These are phyloP conservation scores for Mythimna pallens DNA, from an alignment of 2,888 invertebrate genomes.

Conservation along the genomic window DNA sequence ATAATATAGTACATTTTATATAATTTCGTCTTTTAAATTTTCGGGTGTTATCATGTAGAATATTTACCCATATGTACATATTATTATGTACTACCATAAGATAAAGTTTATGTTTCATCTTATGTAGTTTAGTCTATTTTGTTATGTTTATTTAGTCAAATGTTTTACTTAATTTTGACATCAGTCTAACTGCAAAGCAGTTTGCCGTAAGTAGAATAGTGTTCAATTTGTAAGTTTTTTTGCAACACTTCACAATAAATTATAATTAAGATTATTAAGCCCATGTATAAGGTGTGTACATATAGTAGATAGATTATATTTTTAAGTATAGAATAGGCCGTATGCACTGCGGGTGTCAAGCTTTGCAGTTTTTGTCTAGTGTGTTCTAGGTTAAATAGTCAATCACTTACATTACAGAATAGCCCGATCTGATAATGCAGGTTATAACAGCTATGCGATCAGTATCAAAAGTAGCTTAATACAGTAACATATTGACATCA, in stretches of 20 bases:
- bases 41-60: not conserved
- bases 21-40: not conserved
- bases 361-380: not conserved
- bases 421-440: no score
- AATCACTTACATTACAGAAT: no score
- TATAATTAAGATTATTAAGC: not conserved
- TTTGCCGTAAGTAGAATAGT: not conserved
- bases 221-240: not conserved
- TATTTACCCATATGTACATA: no score
- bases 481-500: no score
- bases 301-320: not conserved
- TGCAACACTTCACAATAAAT: constrained; percentile 3
- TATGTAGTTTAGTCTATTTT: not conserved
- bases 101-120: not conserved
- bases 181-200: not conserved
- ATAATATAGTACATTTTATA: not conserved
- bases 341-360: not conserved
- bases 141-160: not conserved
- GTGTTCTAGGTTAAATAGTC: not conserved
- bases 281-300: constrained; percentile 13
- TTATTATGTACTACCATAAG: no score
- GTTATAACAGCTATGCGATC: no score
- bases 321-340: not conserved
- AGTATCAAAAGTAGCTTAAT: no score
- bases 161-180: not conserved